Evolutionary conservation across 2,113 vertebrate genomes (phyloP).

Genomic region (Abramis brama): DNA sequence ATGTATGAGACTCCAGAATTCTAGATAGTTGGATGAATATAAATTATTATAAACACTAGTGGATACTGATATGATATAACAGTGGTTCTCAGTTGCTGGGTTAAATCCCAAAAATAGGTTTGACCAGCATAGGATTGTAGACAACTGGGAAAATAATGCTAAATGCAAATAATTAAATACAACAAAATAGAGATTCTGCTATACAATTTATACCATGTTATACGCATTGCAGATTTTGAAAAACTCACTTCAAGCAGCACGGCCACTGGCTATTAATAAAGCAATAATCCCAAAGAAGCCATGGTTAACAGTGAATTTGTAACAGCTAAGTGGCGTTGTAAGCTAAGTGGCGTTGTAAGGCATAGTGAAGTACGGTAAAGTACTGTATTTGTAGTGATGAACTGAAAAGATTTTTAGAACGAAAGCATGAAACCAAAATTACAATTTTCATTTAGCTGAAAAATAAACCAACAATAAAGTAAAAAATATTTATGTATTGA

Average conservation of each 20-base stretch:
- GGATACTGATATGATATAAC: neutral
- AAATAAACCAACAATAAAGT: no score
- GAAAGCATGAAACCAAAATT: neutral
- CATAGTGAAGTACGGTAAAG: neutral
- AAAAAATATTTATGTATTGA: no score
- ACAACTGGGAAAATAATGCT: neutral
- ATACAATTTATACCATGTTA: neutral
- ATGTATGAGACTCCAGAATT: neutral
- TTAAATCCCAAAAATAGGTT: neutral
- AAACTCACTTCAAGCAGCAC: no score
- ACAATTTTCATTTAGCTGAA: neutral
- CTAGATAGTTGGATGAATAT: neutral
- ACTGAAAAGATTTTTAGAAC: neutral
- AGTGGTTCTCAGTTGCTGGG: neutral
- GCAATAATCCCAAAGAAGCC: no score
- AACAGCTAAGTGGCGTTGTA: no score
- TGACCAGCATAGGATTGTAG: neutral
- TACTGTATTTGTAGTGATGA: neutral
- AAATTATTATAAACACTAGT: neutral
- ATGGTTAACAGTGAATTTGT: no score
- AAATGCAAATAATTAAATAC: neutral
- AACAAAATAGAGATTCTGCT: neutral
- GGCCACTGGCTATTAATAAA: no score
- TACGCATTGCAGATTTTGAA: no score
- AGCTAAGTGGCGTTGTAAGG: no score